These are phyloP conservation scores for Margarornis squamiger DNA, from an alignment of 2,797 vertebrate species.

Conservation along the genomic window DNA sequence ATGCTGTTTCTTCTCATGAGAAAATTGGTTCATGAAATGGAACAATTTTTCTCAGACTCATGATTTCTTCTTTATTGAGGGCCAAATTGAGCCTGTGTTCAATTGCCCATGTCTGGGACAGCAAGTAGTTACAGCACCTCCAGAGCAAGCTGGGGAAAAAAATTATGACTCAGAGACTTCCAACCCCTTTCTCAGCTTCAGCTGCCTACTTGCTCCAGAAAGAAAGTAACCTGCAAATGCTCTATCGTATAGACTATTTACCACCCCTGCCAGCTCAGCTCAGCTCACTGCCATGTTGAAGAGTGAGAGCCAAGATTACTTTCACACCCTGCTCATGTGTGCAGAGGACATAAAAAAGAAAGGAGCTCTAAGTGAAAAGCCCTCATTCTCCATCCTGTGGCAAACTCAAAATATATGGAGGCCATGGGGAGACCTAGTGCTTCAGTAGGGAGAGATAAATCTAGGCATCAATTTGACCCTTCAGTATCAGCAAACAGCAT, in stretches of 20 bases:
- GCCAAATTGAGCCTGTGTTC: conserved; percentile 57
- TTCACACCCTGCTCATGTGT: conserved; percentile 20
- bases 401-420: background rate
- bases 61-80: conserved; percentile 69
- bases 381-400: background rate
- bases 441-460: background rate
- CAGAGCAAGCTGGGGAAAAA: conserved; percentile 9
- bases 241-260: conserved; percentile 14
- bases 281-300: background rate
- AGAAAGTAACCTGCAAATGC: conserved; percentile 34
- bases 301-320: background rate
- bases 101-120: conserved; percentile 57
- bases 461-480: background rate
- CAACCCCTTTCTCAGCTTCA: background rate
- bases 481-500: background rate
- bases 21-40: conserved; percentile 61
- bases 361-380: background rate
- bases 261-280: conserved; percentile 35
- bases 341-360: conserved; percentile 21
- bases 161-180: conserved; percentile 46
- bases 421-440: background rate
- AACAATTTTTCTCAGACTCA: conserved; percentile 65
- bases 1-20: conserved; percentile 63
- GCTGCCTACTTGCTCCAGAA: conserved; percentile 48
- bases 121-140: conserved; percentile 40